Percentiles rank a stretch among this genome's conserved stretches.
Evolutionary conservation across 2,888 invertebrate species (phyloP).

Genomic region (Nephrotoma appendiculata): DNA sequence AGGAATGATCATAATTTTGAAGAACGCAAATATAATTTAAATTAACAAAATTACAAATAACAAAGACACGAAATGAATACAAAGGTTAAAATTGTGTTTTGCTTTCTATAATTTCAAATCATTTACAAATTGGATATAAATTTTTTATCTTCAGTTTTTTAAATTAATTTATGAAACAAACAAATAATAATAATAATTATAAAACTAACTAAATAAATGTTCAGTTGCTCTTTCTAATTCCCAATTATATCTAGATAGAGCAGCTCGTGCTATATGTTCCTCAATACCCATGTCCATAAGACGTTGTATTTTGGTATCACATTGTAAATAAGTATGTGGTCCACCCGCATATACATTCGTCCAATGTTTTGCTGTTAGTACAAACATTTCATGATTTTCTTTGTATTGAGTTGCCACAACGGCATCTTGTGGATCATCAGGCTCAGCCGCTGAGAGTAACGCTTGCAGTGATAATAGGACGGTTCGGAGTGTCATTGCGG

Average conservation of each 20-base stretch:
- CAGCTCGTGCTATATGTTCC: constrained; percentile 75
- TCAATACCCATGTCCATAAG: constrained; percentile 91
- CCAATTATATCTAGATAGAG: constrained; percentile 87
- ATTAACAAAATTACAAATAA: neutral
- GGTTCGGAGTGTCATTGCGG: constrained; percentile 94
- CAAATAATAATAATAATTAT: neutral
- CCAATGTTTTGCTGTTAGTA: constrained; percentile 91
- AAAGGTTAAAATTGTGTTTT: neutral
- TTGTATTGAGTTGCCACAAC: constrained; percentile 96
- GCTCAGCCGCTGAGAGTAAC: constrained; percentile 78
- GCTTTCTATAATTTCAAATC: neutral
- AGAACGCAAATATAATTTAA: neutral
- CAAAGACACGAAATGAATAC: neutral
- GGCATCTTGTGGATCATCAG: constrained; percentile 90
- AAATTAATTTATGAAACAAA: neutral
- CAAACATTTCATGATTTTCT: constrained; percentile 73
- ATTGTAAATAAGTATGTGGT: constrained; percentile 58
- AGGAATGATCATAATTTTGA: neutral
- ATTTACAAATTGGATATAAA: neutral
- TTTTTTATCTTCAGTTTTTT: neutral
- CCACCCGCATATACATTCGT: constrained; percentile 86
- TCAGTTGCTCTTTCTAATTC: constrained; percentile 85
- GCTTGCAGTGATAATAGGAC: constrained; percentile 93
- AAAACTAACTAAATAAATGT: constrained; percentile 60
- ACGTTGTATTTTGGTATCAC: constrained; percentile 74